phyloP scores from a whole-genome alignment of 2,113 vertebrate genomes.

The Motacilla tschutschensis region DNA sequence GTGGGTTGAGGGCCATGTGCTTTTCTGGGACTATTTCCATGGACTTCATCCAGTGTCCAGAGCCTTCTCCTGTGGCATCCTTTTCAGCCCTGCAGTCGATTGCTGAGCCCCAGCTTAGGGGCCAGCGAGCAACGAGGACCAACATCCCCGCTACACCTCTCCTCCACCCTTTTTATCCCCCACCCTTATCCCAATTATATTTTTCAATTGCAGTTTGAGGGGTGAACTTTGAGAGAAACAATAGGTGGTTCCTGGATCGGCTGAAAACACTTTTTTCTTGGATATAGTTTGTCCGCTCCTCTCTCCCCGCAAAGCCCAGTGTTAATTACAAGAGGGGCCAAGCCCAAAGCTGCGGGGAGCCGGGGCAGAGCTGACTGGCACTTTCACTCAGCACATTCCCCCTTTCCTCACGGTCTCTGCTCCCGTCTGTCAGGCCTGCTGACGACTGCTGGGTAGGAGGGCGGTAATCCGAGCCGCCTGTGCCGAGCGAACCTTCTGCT shows the following conservation, averaged over 20 bases:
- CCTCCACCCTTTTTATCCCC: fast-evolving
- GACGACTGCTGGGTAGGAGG: constrained; percentile 73
- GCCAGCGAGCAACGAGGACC: neutral
- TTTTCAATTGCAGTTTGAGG: neutral
- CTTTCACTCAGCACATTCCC: constrained; percentile 29
- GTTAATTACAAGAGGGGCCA: neutral
- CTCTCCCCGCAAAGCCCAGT: neutral
- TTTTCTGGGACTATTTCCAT: neutral
- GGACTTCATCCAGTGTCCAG: neutral
- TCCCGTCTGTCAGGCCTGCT: constrained; percentile 59
- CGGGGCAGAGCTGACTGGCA: constrained; percentile 3
- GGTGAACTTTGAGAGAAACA: neutral
- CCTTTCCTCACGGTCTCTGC: constrained; percentile 60
- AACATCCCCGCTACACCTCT: neutral
- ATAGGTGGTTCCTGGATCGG: neutral
- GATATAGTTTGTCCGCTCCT: neutral
- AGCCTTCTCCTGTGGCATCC: neutral
- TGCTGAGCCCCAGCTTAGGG: neutral
- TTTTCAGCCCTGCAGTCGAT: neutral
- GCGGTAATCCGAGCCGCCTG: constrained; percentile 76
- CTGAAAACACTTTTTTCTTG: neutral
- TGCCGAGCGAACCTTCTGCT: constrained; percentile 38
- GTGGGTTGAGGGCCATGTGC: neutral
- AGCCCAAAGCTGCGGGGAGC: neutral
- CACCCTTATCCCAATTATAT: neutral